A percentile compares a stretch with the other conserved stretches of the same genome.
phyloP scores from a whole-genome alignment of 1,140 invertebrate species.

The Drosophila lacertosa region DNA sequence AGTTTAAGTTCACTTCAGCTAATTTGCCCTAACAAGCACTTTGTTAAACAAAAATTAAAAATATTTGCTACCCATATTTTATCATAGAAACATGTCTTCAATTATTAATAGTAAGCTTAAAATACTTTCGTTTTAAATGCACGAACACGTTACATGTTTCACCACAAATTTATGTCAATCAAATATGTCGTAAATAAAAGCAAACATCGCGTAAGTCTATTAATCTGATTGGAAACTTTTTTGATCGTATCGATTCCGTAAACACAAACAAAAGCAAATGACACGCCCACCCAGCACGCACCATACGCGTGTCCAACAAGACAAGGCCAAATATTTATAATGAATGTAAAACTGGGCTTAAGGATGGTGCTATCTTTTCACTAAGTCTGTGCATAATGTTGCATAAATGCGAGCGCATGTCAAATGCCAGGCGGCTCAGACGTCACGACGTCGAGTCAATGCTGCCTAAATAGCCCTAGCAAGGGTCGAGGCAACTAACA shows the following conservation, averaged over 20 bases:
- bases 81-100: too few relatives aligned
- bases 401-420: slow-evolving; percentile 75
- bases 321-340: slow-evolving; percentile 4
- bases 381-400: slow-evolving; percentile 78
- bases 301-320: slow-evolving; percentile 53
- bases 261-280: slow-evolving; percentile 47
- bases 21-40: too few relatives aligned
- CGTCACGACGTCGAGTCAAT: neutral
- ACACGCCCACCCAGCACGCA: slow-evolving; percentile 16
- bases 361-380: slow-evolving; percentile 27
- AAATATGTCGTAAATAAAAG: slow-evolving; percentile 57
- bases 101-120: too few relatives aligned
- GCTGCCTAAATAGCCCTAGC: neutral
- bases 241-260: slow-evolving; percentile 76
- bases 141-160: neutral
- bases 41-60: too few relatives aligned
- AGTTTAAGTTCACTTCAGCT: too few relatives aligned
- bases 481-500: slow-evolving; percentile 7
- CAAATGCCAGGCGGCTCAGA: slow-evolving; percentile 45
- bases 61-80: too few relatives aligned
- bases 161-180: slow-evolving; percentile 42
- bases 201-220: slow-evolving; percentile 31
- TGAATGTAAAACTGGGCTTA: neutral
- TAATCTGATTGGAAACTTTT: slow-evolving; percentile 71
- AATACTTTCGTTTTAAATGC: too few relatives aligned